Evolutionary conservation across 2,113 vertebrate species (phyloP).

Genomic region (Tangachromis dhanisi): DNA sequence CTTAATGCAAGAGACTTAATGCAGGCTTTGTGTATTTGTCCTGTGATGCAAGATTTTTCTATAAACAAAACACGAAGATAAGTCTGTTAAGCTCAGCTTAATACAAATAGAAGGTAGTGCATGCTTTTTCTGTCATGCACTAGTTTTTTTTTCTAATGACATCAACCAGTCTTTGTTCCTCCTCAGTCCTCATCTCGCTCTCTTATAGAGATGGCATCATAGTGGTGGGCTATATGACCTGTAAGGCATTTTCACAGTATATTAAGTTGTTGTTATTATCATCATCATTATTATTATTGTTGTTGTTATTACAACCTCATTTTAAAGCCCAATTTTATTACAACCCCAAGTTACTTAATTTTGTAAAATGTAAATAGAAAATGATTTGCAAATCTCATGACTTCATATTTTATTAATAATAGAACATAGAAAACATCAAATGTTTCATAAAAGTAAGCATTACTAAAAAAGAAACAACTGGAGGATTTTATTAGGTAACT

Average conservation of each 20-base stretch:
- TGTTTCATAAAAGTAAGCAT: not conserved
- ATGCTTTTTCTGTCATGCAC: not conserved
- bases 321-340: not conserved
- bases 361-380: not conserved
- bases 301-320: not conserved
- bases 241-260: not conserved
- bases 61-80: not conserved
- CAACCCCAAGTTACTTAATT: not conserved
- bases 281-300: fast-evolving
- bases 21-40: not conserved
- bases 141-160: not conserved
- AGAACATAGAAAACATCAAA: not conserved
- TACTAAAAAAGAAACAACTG: not conserved
- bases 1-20: not conserved
- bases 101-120: not conserved
- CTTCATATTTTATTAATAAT: not conserved
- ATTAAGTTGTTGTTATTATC: fast-evolving
- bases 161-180: not conserved
- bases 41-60: not conserved
- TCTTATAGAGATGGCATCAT: not conserved
- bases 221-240: not conserved
- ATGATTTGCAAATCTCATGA: not conserved
- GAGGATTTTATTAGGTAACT: not conserved
- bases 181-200: not conserved
- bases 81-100: not conserved